Evolutionary conservation across 2,888 invertebrate species (phyloP).

Genomic region (Stenchaetothrips biformis): DNA sequence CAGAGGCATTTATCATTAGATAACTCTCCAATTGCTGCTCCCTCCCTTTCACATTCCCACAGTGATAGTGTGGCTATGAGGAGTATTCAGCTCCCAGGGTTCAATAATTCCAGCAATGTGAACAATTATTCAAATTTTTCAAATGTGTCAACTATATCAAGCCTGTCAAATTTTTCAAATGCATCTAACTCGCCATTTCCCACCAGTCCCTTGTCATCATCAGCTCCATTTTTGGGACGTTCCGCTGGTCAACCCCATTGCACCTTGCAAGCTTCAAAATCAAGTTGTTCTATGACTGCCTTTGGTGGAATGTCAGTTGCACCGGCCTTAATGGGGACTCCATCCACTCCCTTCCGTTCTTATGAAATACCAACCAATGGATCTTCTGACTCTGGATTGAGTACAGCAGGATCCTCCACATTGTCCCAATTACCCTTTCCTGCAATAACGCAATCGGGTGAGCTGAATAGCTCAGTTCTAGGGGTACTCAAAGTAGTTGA

Average conservation of each 20-base stretch:
- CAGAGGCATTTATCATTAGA: not conserved
- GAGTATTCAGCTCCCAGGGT: not conserved
- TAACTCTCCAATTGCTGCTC: not conserved
- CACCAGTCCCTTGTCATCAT: not conserved
- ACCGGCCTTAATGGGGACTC: not conserved
- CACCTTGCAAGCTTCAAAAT: not conserved
- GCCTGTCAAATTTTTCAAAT: not conserved
- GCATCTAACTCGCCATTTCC: not conserved
- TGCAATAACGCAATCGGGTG: not conserved
- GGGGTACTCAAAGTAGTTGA: conserved; percentile 48
- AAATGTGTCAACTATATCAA: not conserved
- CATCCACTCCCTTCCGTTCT: not conserved
- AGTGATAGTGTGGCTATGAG: conserved; percentile 1
- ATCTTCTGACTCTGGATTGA: not conserved
- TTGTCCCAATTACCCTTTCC: not conserved
- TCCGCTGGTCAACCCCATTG: not conserved
- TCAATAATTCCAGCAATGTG: not conserved
- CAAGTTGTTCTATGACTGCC: not conserved
- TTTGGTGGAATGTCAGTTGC: not conserved
- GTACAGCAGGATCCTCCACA: not conserved
- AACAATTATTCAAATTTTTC: not conserved
- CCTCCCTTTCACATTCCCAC: not conserved
- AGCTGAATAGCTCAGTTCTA: conserved; percentile 35
- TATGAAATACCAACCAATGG: not conserved
- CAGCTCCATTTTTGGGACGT: not conserved